Conservation (phyloP, 2,113 vertebrate species). For the Nycticorax nycticorax region DNA sequence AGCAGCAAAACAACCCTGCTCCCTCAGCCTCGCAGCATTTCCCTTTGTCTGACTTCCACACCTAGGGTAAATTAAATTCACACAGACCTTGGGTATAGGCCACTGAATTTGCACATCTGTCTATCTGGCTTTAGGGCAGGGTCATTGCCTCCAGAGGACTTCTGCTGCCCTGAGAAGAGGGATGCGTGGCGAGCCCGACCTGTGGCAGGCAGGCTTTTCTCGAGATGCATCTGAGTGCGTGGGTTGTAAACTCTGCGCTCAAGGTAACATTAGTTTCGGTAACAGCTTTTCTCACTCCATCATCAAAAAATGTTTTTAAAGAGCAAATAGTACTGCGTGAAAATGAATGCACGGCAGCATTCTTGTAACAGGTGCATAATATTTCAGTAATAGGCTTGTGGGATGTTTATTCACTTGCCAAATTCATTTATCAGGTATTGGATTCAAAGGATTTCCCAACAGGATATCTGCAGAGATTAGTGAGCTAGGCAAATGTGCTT, state of each 20-base stretch:
- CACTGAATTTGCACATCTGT: neutral
- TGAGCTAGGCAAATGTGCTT: conserved; percentile 57
- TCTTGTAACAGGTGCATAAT: conserved; percentile 56
- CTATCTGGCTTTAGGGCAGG: neutral
- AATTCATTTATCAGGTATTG: conserved; percentile 74
- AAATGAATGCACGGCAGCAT: neutral
- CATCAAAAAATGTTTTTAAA: neutral
- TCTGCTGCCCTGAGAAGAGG: neutral
- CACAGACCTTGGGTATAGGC: neutral
- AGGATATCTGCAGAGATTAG: conserved; percentile 70
- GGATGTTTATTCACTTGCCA: conserved; percentile 69
- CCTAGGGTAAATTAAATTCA: neutral
- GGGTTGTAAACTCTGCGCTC: neutral
- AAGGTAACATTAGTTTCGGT: neutral
- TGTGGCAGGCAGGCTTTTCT: neutral
- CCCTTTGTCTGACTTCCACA: neutral
- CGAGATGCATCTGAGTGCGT: rapidly evolving
- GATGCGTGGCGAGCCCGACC: rapidly evolving
- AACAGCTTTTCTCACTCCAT: conserved; percentile 6
- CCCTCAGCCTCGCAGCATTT: neutral
- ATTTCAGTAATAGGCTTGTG: conserved; percentile 53
- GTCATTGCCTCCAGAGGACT: neutral
- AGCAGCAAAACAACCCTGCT: neutral
- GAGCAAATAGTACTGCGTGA: rapidly evolving
- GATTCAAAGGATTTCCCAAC: conserved; percentile 74